Evolutionary conservation across 2,113 vertebrate species (phyloP).

Genomic region (Microcebus jonahi): DNA sequence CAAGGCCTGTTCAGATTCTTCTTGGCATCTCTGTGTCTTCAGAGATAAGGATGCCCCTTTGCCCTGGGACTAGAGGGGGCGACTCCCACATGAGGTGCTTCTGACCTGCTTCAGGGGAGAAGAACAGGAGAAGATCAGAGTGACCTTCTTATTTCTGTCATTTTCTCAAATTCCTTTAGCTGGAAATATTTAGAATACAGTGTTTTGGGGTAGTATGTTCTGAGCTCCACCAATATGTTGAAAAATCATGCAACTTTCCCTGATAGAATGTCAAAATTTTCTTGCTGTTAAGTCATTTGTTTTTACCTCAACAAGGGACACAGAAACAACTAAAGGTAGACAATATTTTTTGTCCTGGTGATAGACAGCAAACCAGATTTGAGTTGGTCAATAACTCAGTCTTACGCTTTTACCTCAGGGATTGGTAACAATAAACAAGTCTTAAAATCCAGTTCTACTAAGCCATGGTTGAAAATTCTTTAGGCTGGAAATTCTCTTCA

Average conservation of each 20-base stretch:
- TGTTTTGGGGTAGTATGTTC: neutral
- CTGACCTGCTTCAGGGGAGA: too few species aligned
- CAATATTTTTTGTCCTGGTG: neutral
- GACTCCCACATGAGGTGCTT: too few species aligned
- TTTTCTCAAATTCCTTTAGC: neutral
- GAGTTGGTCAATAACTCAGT: neutral
- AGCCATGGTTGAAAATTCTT: neutral
- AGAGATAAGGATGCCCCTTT: too few species aligned
- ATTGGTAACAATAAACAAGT: neutral
- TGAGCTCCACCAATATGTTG: neutral
- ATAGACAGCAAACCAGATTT: neutral
- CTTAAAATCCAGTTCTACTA: neutral
- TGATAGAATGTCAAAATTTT: neutral
- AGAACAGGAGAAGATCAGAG: neutral
- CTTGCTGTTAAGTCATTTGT: neutral
- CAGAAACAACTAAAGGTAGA: neutral
- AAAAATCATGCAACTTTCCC: neutral
- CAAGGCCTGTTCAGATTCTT: too few species aligned
- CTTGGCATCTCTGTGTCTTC: too few species aligned
- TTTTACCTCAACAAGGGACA: neutral
- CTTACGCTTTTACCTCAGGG: neutral
- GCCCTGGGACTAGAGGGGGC: too few species aligned
- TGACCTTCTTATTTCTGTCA: neutral
- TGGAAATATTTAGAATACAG: neutral
- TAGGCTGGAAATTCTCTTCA: neutral